Evolutionary conservation across 1,140 invertebrate species (phyloP).

Genomic region (Drosophila kohkoa): DNA sequence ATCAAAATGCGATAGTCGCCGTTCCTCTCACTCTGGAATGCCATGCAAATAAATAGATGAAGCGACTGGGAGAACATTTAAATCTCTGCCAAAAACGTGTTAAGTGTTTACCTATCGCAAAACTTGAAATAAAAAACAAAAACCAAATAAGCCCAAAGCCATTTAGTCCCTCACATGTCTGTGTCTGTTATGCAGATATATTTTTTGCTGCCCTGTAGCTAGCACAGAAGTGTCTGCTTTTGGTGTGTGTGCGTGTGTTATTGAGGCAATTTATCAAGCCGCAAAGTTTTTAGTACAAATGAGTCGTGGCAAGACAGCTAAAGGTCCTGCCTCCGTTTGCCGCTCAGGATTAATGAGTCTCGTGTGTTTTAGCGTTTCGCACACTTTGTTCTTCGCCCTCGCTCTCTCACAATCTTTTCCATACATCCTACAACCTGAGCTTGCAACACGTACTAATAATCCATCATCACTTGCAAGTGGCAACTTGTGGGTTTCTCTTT

Average conservation of each 20-base stretch:
- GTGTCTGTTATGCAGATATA: conserved; percentile 10
- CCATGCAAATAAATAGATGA: conserved; percentile 49
- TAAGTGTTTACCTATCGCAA: conserved; percentile 79
- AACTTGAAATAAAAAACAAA: conserved; percentile 51
- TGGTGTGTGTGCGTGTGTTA: conserved; percentile 35
- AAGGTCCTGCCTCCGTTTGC: conserved; percentile 59
- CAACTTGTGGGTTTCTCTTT: conserved; percentile 46
- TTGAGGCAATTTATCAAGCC: conserved; percentile 74
- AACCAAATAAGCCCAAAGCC: conserved; percentile 22
- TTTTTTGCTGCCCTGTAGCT: conserved; percentile 22
- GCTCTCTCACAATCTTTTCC: not conserved
- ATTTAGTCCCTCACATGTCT: conserved; percentile 39
- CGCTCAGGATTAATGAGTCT: conserved; percentile 75
- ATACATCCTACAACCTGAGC: conserved; percentile 59
- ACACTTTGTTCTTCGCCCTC: conserved; percentile 19
- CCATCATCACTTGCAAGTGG: conserved; percentile 69
- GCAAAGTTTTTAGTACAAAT: conserved; percentile 78
- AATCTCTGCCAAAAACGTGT: conserved; percentile 73
- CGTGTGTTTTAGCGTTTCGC: conserved; percentile 51
- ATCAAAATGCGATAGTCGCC: conserved; percentile 52
- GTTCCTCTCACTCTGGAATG: conserved; percentile 38
- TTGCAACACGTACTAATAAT: conserved; percentile 76
- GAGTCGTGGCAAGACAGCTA: conserved; percentile 63
- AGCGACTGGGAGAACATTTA: conserved; percentile 43
- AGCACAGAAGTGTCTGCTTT: conserved; percentile 23